Evolutionary conservation across 2,113 vertebrate genomes (phyloP), one percentile per base, ranked within the genome.

Genomic region (Romanogobio albipinnatus): DNA sequence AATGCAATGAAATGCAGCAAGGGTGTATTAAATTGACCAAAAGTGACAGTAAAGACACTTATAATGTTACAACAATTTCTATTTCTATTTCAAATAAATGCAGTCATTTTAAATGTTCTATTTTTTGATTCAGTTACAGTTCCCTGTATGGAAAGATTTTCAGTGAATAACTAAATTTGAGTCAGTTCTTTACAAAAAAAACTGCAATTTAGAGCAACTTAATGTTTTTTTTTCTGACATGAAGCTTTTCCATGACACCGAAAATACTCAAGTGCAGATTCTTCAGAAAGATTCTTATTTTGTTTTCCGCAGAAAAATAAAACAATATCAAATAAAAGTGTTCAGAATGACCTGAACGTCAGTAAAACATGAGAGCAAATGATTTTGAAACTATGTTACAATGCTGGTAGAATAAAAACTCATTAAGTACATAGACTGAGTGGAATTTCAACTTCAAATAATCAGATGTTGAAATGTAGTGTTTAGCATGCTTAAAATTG

Each of bases 401-500:
- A 39, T 73, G 14, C 39, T 45, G 39, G 39, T 11, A 47, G n/a
- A 26, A 11, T 26, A n/a, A 24, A 73, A 73, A 47, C 3, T 11
- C 43, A 24, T 47, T 74, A 49, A 47, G 71, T n/a, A 9, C 13
- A 62, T 24, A 79, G 22, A 76, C 17, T n/a, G 6, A 33, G 17
- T 29, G 15, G 61, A 81, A 81, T 33, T 8, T 39, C 6, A 9
- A 49, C 83, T n/a, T 81, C 62, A 87, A 22, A 39, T 53, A 84
- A 75, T 76, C 76, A 86, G 74, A 51, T 0, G 33, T 79, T 87
- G 85, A 59, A 88, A 86, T 87, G 33, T 84, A 79, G 88, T 76
- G 85, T 45, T 80, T 11, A 88, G 85, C 77, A 85, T 84, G 45
- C 64, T 59, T 88, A 58, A 88, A 90, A 85, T 86, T 90, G 90